A percentile compares a stretch with the other conserved stretches of the same genome.
phyloP scores from a whole-genome alignment of 2,797 vertebrate species.

The Danio kyathit region DNA sequence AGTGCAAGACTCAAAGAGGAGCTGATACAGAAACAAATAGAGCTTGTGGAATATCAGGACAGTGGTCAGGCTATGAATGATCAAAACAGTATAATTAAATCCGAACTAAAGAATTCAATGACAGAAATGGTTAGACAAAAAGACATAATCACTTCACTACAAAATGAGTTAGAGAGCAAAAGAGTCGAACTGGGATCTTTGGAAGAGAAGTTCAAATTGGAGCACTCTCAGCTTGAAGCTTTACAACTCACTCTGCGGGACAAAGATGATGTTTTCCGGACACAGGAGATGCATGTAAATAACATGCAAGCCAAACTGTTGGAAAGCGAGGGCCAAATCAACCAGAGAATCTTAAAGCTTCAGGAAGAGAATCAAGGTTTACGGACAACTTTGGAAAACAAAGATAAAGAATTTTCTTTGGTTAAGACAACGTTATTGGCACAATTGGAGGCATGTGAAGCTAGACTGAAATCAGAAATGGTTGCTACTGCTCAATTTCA shows the following conservation, averaged over 20 bases:
- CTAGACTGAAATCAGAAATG: conserved; percentile 72
- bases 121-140: conserved; percentile 64
- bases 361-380: conserved; percentile 71
- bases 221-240: conserved; percentile 72
- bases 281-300: conserved; percentile 76
- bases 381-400: conserved; percentile 68
- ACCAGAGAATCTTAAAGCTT: conserved; percentile 73
- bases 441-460: conserved; percentile 73
- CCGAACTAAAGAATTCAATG: conserved; percentile 73
- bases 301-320: conserved; percentile 73
- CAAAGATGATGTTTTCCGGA: conserved; percentile 74
- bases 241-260: conserved; percentile 69
- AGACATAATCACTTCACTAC: conserved; percentile 73
- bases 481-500: conserved; percentile 64
- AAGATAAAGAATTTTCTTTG: conserved; percentile 73
- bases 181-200: conserved; percentile 70
- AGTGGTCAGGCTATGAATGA: conserved; percentile 69
- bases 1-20: conserved; percentile 70
- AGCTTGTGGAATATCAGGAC: conserved; percentile 65
- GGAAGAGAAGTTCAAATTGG: conserved; percentile 71
- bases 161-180: conserved; percentile 67
- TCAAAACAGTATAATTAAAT: conserved; percentile 77
- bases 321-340: conserved; percentile 71
- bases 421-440: conserved; percentile 72
- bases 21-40: conserved; percentile 57